Conservation (phyloP, 1,140 invertebrate genomes). For the Rhynchophorus ferrugineus region DNA sequence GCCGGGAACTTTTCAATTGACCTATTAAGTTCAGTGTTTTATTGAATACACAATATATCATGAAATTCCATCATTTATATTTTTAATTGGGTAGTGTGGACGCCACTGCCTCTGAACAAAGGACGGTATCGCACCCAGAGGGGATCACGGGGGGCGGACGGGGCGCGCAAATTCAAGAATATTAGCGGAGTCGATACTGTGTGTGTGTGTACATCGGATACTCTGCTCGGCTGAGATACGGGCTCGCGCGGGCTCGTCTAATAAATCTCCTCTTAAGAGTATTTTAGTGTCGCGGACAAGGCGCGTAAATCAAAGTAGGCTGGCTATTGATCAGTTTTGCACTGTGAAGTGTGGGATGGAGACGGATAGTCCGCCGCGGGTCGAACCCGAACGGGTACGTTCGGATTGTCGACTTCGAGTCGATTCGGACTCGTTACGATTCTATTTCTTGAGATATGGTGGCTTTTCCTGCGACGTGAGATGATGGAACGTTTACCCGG, state of each 20-base stretch:
- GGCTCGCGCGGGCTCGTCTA: constrained; percentile 18
- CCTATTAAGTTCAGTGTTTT: too few species aligned
- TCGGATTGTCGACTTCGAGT: neutral
- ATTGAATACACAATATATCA: too few species aligned
- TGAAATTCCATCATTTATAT: too few species aligned
- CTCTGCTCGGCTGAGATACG: constrained; percentile 21
- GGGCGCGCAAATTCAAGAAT: neutral
- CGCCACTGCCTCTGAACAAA: neutral
- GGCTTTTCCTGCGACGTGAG: too few species aligned
- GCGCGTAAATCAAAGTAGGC: constrained; percentile 23
- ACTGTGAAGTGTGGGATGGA: constrained; percentile 15
- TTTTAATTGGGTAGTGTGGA: too few species aligned
- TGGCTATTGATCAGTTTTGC: constrained; percentile 25
- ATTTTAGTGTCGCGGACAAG: constrained; percentile 24
- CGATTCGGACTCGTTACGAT: too few species aligned
- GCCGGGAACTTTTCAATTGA: too few species aligned
- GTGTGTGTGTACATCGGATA: constrained; percentile 17
- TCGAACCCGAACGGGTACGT: constrained; percentile 10
- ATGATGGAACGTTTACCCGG: too few species aligned
- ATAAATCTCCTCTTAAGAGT: constrained; percentile 23
- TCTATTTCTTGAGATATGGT: too few species aligned
- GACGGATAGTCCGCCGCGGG: too few species aligned
- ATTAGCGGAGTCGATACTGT: neutral
- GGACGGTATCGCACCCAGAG: neutral
- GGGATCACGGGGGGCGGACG: too few species aligned